Base-by-base conservation (phyloP, 2,888 invertebrate genomes). In the Lasius fuliginosus region DNA sequence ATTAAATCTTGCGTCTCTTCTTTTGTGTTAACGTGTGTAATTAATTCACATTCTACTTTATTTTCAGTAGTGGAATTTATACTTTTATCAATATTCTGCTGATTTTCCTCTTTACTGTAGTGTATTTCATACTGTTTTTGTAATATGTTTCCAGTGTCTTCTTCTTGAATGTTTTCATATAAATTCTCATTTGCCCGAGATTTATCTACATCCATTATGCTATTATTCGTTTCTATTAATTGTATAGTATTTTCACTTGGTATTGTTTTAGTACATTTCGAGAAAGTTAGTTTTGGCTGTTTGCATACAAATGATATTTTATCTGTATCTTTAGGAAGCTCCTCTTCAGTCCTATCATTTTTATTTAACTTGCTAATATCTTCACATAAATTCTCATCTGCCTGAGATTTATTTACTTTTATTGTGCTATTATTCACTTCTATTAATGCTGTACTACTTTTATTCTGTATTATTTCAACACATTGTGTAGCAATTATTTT, bases 401-500 rank as follows among this genome's bases (percentile, higher is more conserved):
- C 2, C 53, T 53, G n/a, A 53, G n/a, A 53, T 53, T 53, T 53
- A 53, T 53, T 8, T 53, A 53, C 8, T n/a, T 53, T 53, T 0
- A n/a, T n/a, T 53, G 2, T n/a, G n/a, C 53, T 53, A 8, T 53
- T 53, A n/a, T 53, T 53, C n/a, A 49, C 46, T 18, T 53, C n/a
- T 53, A 53, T n/a, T 53, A 53, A n/a, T 36, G 83, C 27, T n/a
- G n/a, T 8, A 36, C 9, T 40, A 46, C 40, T 69, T 69, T 62
- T 77, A 53, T 23, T 27, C 53, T 42, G 12, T 56, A 30, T 30
- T 40, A 18, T 27, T 56, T 3, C 1, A 40, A 18, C 12, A 40
- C 60, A 56, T 75, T 83, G 74, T 27, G 60, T 15, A n/a, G 42
- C 5, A 30, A 30, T 69, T 69, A 69, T 53, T 53, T 33, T 69